Base-by-base conservation (phyloP, 2,888 invertebrate genomes). In the Anoncus sp. region DNA sequence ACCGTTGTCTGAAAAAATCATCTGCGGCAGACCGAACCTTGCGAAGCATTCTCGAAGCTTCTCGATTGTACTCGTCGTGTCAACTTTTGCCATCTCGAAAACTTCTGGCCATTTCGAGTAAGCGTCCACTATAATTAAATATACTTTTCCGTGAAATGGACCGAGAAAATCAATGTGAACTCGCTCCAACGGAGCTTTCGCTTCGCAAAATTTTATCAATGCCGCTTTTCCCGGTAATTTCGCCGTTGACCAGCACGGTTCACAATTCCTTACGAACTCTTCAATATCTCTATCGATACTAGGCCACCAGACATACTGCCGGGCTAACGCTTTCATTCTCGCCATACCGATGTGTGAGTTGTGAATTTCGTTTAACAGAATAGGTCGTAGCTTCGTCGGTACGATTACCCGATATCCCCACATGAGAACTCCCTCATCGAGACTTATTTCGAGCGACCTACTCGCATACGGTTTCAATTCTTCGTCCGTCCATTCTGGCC, bases 161-260 rank as follows among this genome's bases (percentile, higher is more conserved):
- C 75, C 77, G 27, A 76, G 65, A 75, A 77, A 82, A 53, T 77
- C 78, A n/a, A n/a, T n/a, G n/a, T n/a, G n/a, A n/a, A n/a, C n/a
- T n/a, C n/a, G n/a, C n/a, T n/a, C n/a, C n/a, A n/a, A n/a, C n/a
- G n/a, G n/a, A n/a, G n/a, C n/a, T n/a, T n/a, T n/a, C n/a, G n/a
- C n/a, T n/a, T n/a, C n/a, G n/a, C n/a, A n/a, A n/a, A n/a, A n/a
- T n/a, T n/a, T n/a, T n/a, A n/a, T n/a, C n/a, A n/a, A n/a, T n/a
- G n/a, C n/a, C n/a, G n/a, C n/a, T n/a, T n/a, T n/a, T n/a, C n/a
- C n/a, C n/a, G n/a, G n/a, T n/a, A n/a, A n/a, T n/a, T n/a, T n/a
- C n/a, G n/a, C n/a, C n/a, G n/a, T n/a, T n/a, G n/a, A n/a, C n/a
- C n/a, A n/a, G n/a, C n/a, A n/a, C n/a, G n/a, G n/a, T n/a, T n/a